Percentiles rank a stretch among this genome's conserved stretches.
Conservation (phyloP, 2,797 vertebrate species). For the Eospalax fontanierii region DNA sequence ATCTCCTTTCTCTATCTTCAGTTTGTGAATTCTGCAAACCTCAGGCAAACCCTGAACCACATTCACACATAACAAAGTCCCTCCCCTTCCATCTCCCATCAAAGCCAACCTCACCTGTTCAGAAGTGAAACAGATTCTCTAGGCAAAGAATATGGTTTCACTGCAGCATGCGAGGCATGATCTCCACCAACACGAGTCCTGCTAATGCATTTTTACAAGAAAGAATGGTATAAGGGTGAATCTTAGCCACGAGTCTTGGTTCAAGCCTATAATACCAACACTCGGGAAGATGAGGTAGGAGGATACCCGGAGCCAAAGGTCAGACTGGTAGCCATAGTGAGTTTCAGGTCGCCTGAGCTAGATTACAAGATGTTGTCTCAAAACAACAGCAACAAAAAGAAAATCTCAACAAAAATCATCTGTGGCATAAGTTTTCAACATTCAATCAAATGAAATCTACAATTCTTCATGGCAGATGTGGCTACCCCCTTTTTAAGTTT, state of each 20-base stretch:
- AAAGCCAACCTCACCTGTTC: neutral
- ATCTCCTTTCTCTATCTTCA: slow-evolving; percentile 7
- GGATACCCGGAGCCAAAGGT: neutral
- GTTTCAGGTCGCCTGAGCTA: neutral
- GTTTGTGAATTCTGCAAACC: neutral
- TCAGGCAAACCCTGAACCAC: slow-evolving; percentile 18
- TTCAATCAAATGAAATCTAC: neutral
- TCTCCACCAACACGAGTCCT: slow-evolving; percentile 31
- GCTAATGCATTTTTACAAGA: slow-evolving; percentile 3
- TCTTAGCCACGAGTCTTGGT: neutral
- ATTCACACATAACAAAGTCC: neutral
- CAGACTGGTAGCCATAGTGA: neutral
- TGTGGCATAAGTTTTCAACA: slow-evolving; percentile 33
- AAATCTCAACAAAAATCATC: slow-evolving; percentile 25
- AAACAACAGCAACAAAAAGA: neutral
- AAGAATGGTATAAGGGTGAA: slow-evolving; percentile 27
- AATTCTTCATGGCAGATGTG: neutral
- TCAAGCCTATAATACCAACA: neutral
- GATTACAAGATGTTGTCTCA: neutral
- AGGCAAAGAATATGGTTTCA: slow-evolving; percentile 20
- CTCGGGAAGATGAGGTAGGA: neutral
- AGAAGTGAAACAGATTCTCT: neutral
- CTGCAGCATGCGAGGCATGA: neutral
- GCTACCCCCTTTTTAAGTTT: neutral
- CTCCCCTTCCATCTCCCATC: neutral